Conservation (phyloP, 2,888 invertebrate genomes). For the Nemapogon koenigi region DNA sequence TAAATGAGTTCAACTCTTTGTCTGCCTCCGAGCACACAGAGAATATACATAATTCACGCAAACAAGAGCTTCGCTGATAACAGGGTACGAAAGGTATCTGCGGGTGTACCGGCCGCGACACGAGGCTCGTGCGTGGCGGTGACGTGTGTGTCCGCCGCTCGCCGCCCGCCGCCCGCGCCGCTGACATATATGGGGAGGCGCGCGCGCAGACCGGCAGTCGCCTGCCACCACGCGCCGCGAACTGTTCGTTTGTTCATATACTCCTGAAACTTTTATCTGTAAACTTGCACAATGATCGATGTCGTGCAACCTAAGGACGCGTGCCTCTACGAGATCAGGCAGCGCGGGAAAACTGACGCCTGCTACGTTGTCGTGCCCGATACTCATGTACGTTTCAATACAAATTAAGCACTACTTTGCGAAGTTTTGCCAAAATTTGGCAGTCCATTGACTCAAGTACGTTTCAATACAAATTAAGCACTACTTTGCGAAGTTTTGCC, state of each 20-base stretch:
- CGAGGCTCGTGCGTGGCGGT: slow-evolving; percentile 50
- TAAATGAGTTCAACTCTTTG: no score
- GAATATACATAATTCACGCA: slow-evolving; percentile 22
- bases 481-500: no score
- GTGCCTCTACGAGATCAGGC: slow-evolving; percentile 72
- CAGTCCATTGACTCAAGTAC: slow-evolving; percentile 72
- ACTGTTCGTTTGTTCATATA: slow-evolving; percentile 13
- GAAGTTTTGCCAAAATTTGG: no score
- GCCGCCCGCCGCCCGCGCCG: no score
- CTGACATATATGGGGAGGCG: slow-evolving; percentile 57
- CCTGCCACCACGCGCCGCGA: slow-evolving; percentile 45
- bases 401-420: no score
- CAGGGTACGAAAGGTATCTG: slow-evolving; percentile 35
- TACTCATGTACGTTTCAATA: slow-evolving; percentile 68
- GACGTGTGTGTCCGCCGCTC: slow-evolving; percentile 53
- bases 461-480: no score
- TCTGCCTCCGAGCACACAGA: slow-evolving; percentile 8
- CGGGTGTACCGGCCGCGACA: slow-evolving; percentile 38
- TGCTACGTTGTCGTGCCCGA: slow-evolving; percentile 75
- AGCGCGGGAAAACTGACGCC: slow-evolving; percentile 69
- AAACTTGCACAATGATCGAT: slow-evolving; percentile 39
- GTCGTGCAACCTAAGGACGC: slow-evolving; percentile 54
- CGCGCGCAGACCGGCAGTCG: slow-evolving; percentile 71
- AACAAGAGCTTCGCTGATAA: slow-evolving; percentile 40
- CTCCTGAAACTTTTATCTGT: slow-evolving; percentile 12